Evolutionary conservation across 2,797 vertebrate genomes (phyloP).

Genomic region (Myotis daubentonii): DNA sequence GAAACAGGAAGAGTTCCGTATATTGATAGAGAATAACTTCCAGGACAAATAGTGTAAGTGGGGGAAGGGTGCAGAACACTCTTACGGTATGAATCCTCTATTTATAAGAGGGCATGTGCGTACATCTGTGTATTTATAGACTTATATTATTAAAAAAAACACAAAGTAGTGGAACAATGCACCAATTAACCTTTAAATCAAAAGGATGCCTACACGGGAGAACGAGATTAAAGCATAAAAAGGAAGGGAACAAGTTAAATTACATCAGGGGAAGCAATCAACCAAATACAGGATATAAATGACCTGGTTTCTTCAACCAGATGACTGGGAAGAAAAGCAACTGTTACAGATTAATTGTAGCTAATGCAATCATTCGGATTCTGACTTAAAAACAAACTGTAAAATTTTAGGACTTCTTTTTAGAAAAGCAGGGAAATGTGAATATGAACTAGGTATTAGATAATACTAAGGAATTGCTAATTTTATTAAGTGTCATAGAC

Average conservation of each 20-base stretch:
- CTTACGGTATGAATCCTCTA: neutral
- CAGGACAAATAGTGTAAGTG: neutral
- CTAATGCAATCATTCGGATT: neutral
- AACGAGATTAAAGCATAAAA: neutral
- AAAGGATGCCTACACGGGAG: neutral
- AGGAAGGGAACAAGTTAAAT: neutral
- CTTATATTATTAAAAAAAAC: neutral
- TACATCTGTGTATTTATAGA: neutral
- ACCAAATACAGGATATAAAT: slow-evolving; percentile 15
- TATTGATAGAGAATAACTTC: neutral
- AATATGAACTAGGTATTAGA: neutral
- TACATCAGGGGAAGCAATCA: neutral
- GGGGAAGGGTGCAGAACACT: neutral
- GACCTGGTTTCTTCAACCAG: neutral
- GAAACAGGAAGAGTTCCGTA: neutral
- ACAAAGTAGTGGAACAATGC: neutral
- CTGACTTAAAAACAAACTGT: neutral
- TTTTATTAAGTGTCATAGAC: neutral
- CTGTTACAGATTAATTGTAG: neutral
- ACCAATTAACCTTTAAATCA: neutral
- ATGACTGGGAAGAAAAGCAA: neutral
- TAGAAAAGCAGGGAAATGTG: neutral
- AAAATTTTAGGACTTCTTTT: neutral
- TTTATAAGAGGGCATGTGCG: neutral
- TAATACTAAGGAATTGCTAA: neutral